These are phyloP conservation scores for Hydrozoanthus gracilis DNA, from an alignment of 92 coral and sea anemone genomes.

Conservation along the genomic window DNA sequence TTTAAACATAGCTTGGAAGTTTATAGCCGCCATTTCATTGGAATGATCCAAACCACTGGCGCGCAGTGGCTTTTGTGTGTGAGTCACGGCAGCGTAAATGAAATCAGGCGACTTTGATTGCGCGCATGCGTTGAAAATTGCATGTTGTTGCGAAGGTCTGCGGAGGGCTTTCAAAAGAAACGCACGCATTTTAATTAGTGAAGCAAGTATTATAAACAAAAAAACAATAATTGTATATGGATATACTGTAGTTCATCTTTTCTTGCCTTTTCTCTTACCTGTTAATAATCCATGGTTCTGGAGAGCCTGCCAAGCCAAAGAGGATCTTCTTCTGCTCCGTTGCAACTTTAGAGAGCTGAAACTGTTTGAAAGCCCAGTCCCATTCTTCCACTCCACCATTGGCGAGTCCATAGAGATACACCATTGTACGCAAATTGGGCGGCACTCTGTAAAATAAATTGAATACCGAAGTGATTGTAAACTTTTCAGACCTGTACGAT, in stretches of 20 bases:
- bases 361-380: constrained; percentile 73
- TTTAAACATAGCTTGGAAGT: too few relatives aligned
- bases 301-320: constrained; percentile 61
- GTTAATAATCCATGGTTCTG: constrained; percentile 69
- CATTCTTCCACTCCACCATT: constrained; percentile 79
- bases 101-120: too few relatives aligned
- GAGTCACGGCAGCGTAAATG: too few relatives aligned
- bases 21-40: too few relatives aligned
- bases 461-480: background rate
- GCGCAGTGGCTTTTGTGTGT: too few relatives aligned
- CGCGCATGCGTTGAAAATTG: too few relatives aligned
- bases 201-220: background rate
- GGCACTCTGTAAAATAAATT: constrained; percentile 57
- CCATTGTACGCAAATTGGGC: constrained; percentile 63
- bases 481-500: background rate
- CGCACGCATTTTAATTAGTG: too few relatives aligned
- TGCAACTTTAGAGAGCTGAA: constrained; percentile 58
- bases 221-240: too few relatives aligned
- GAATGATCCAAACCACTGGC: too few relatives aligned
- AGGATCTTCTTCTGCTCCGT: constrained; percentile 58
- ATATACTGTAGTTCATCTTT: background rate
- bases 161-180: too few relatives aligned
- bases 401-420: constrained; percentile 73
- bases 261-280: constrained; percentile 47
- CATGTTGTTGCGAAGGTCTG: too few relatives aligned